These are phyloP conservation scores for Athene noctua DNA, from an alignment of 2,113 vertebrate species.

Conservation along the genomic window DNA sequence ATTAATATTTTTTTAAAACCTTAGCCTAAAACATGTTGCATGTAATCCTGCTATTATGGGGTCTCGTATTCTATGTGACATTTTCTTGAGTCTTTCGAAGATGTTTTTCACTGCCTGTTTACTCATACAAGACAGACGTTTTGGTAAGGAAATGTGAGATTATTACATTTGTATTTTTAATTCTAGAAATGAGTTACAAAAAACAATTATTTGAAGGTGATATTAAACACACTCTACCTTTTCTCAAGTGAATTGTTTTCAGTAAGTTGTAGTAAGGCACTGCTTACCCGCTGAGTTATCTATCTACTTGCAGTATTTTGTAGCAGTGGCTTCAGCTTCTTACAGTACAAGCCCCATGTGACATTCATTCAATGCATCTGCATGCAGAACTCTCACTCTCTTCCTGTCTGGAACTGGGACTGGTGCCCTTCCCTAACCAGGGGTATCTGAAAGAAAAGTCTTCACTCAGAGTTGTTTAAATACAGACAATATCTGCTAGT, in stretches of 20 bases:
- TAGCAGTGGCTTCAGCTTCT: not conserved
- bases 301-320: not conserved
- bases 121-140: not conserved
- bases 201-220: not conserved
- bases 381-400: not conserved
- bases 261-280: not conserved
- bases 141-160: not conserved
- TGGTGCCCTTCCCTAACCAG: not conserved
- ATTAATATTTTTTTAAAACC: not conserved
- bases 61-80: accelerated
- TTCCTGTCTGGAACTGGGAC: not conserved
- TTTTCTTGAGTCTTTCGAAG: not conserved
- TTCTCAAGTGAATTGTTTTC: not conserved
- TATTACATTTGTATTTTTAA: not conserved
- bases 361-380: not conserved
- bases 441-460: not conserved
- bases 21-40: not conserved
- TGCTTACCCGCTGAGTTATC: not conserved
- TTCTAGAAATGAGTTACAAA: not conserved
- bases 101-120: not conserved
- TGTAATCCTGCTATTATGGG: not conserved
- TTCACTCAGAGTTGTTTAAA: not conserved
- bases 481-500: not conserved
- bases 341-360: not conserved
- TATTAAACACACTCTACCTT: not conserved